Conservation (phyloP, 2,888 invertebrate genomes). For the Ennomos quercinarius region DNA sequence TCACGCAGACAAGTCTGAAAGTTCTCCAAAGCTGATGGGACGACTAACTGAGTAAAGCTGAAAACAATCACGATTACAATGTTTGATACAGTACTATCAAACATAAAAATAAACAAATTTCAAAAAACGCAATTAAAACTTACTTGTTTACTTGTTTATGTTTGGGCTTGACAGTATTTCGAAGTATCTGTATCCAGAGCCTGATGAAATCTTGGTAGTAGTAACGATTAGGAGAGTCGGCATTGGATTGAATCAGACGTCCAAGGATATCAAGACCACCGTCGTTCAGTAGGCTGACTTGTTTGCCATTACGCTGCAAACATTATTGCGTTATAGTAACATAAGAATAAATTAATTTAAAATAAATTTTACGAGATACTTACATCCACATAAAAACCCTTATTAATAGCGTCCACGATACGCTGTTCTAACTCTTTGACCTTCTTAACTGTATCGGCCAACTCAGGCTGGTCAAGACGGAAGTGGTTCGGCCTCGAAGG, state of each 20-base stretch:
- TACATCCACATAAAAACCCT: too few relatives aligned
- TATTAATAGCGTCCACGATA: too few relatives aligned
- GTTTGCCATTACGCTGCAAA: slow-evolving; percentile 45
- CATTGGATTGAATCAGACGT: slow-evolving; percentile 87
- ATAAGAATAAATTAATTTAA: too few relatives aligned
- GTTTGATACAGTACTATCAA: too few relatives aligned
- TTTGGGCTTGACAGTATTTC: slow-evolving; percentile 64
- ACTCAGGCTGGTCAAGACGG: too few relatives aligned
- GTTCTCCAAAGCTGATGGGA: slow-evolving; percentile 86
- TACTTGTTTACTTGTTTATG: slow-evolving; percentile 39
- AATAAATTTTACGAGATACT: too few relatives aligned
- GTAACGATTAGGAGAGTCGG: slow-evolving; percentile 84
- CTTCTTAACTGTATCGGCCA: too few relatives aligned
- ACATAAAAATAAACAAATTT: slow-evolving; percentile 34
- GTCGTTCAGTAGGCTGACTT: slow-evolving; percentile 85
- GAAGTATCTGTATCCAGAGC: slow-evolving; percentile 85
- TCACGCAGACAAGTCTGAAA: slow-evolving; percentile 89
- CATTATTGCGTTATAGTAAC: too few relatives aligned
- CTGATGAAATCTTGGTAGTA: slow-evolving; percentile 86
- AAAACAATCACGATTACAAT: slow-evolving; percentile 38
- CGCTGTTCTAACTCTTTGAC: too few relatives aligned
- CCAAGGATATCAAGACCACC: slow-evolving; percentile 88
- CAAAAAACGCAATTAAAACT: too few relatives aligned
- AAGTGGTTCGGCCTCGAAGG: slow-evolving; percentile 77
- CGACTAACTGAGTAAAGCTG: slow-evolving; percentile 75